phyloP scores from a whole-genome alignment of 2,888 invertebrate genomes.

The Drosophila demipolita region DNA sequence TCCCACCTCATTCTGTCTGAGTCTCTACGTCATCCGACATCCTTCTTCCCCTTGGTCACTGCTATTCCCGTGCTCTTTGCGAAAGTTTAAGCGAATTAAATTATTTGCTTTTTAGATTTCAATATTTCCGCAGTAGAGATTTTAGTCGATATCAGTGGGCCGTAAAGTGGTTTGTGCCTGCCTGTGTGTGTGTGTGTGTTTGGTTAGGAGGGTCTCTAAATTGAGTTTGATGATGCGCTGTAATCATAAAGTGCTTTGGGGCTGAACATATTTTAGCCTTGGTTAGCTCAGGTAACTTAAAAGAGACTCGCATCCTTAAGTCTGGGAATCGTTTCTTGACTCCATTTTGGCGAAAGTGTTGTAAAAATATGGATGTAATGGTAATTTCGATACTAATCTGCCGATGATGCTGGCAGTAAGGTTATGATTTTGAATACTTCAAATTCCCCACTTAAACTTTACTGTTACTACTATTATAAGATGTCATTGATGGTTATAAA shows the following conservation, averaged over 20 bases:
- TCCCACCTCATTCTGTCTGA: slow-evolving; percentile 29
- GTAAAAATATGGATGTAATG: background rate
- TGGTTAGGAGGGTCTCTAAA: slow-evolving; percentile 48
- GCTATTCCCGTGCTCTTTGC: slow-evolving; percentile 4
- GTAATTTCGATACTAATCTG: background rate
- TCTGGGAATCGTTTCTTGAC: slow-evolving; percentile 16
- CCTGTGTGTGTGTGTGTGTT: slow-evolving; percentile 15
- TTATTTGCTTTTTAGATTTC: slow-evolving; percentile 82
- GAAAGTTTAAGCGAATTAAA: slow-evolving; percentile 80
- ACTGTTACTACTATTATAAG: background rate
- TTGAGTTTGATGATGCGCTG: slow-evolving; percentile 78
- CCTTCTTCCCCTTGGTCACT: background rate
- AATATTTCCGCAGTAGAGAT: slow-evolving; percentile 80
- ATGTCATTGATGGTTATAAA: background rate
- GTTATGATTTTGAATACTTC: background rate
- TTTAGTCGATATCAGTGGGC: slow-evolving; percentile 70
- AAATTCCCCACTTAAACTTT: background rate
- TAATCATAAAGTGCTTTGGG: slow-evolving; percentile 76
- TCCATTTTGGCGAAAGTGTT: slow-evolving; percentile 7
- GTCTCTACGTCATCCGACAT: slow-evolving; percentile 8
- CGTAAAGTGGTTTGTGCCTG: slow-evolving; percentile 45
- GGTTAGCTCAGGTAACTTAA: slow-evolving; percentile 42
- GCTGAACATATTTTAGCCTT: slow-evolving; percentile 44
- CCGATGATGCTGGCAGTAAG: background rate
- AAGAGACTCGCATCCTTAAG: slow-evolving; percentile 16